Conservation (phyloP, 2,113 vertebrate species). For the Gallinago jamesoni region DNA sequence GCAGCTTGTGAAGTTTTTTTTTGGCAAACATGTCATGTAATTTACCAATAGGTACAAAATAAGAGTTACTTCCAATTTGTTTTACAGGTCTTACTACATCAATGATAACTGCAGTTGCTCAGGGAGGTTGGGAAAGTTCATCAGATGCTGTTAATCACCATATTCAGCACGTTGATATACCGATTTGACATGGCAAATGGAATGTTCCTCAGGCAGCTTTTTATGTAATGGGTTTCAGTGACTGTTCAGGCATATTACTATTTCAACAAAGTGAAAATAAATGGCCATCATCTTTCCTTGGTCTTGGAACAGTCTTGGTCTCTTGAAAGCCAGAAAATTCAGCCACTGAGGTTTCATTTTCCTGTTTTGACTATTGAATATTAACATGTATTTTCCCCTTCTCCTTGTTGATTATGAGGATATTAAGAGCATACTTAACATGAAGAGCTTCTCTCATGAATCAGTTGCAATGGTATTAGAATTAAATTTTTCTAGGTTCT, state of each 20-base stretch:
- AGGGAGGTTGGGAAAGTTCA: not conserved
- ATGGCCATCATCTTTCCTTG: not conserved
- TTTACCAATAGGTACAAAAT: constrained; percentile 39
- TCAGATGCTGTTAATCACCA: not conserved
- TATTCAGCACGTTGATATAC: not conserved
- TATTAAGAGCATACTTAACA: not conserved
- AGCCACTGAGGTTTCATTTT: not conserved
- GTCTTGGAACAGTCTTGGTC: too few relatives aligned
- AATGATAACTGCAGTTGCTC: not conserved
- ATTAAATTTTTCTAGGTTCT: not conserved
- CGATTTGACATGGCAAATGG: not conserved
- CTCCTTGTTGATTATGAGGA: not conserved
- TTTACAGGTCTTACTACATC: not conserved
- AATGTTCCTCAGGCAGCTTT: not conserved
- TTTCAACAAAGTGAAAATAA: not conserved
- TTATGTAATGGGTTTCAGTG: not conserved
- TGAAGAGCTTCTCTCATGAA: not conserved
- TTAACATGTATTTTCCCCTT: not conserved
- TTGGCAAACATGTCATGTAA: constrained; percentile 37
- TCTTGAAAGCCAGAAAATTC: not conserved
- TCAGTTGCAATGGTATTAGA: not conserved
- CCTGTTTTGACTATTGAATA: not conserved
- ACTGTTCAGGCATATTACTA: not conserved
- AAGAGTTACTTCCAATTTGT: constrained; percentile 15
- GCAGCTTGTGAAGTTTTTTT: constrained; percentile 49